Evolutionary conservation across 2,113 vertebrate species (phyloP).

Genomic region (Sialia sialis): DNA sequence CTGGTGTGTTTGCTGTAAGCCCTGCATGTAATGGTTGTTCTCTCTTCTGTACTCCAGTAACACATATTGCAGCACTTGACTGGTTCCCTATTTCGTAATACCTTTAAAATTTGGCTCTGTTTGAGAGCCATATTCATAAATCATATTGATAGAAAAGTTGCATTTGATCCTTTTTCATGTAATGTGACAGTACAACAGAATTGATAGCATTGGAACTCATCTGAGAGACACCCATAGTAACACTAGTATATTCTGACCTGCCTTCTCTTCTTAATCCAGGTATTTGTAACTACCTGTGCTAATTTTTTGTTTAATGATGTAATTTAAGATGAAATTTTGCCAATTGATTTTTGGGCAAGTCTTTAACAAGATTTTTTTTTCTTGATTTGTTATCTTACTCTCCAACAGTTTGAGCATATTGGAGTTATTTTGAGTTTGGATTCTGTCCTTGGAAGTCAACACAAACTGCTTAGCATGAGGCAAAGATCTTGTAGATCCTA

Average conservation of each 20-base stretch:
- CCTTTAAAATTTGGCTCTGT: neutral
- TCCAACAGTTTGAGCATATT: neutral
- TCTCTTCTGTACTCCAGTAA: neutral
- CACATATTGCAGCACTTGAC: neutral
- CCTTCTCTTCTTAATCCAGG: neutral
- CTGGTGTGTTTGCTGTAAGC: neutral
- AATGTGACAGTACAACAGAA: neutral
- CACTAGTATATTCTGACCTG: neutral
- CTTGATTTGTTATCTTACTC: neutral
- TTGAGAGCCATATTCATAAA: neutral
- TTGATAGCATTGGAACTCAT: neutral
- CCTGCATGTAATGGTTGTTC: neutral
- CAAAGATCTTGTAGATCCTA: neutral
- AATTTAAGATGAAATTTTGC: neutral
- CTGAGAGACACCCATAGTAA: neutral
- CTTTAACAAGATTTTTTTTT: neutral
- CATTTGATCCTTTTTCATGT: neutral
- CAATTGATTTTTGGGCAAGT: neutral
- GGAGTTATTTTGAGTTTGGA: neutral
- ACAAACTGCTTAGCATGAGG: neutral
- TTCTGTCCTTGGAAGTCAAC: neutral
- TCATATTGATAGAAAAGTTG: neutral
- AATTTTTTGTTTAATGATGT: neutral
- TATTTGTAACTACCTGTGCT: neutral
- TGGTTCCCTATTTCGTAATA: neutral